A percentile compares a stretch with the other conserved stretches of the same genome.
phyloP scores from a whole-genome alignment of 2,888 invertebrate species.

The Clepsis dumicolana region DNA sequence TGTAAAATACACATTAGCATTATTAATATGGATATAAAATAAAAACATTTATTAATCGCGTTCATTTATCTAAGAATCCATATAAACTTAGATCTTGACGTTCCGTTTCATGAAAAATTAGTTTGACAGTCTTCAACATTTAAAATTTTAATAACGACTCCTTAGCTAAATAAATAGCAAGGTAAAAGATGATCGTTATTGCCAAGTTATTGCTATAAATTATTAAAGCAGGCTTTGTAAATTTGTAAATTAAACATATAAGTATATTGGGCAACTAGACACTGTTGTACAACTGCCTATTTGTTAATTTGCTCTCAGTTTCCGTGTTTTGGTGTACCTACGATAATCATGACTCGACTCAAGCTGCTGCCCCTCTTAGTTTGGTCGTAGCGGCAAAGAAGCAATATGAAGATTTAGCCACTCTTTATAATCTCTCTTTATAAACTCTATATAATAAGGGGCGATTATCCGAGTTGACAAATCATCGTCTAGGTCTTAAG shows the following conservation, averaged over 20 bases:
- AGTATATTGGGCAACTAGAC: no score
- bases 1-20: neutral
- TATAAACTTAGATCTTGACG: neutral
- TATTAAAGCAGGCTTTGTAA: neutral
- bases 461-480: slow-evolving; percentile 91
- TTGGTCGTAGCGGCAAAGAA: slow-evolving; percentile 47
- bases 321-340: neutral
- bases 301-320: slow-evolving; percentile 3
- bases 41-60: neutral
- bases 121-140: neutral
- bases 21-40: neutral
- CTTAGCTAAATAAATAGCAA: slow-evolving; percentile 19
- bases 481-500: slow-evolving; percentile 94
- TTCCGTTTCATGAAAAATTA: slow-evolving; percentile 9
- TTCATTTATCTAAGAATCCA: slow-evolving; percentile 8
- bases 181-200: neutral
- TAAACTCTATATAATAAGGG: slow-evolving; percentile 90
- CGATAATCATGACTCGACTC: slow-evolving; percentile 42
- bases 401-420: slow-evolving; percentile 55
- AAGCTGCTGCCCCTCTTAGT: slow-evolving; percentile 43
- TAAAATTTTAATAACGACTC: neutral
- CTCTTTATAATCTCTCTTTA: no score
- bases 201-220: neutral
- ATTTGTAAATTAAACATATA: no score
- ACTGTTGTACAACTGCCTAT: no score